Evolutionary conservation across 2,113 vertebrate genomes (phyloP).

Genomic region (Guaruba guarouba): DNA sequence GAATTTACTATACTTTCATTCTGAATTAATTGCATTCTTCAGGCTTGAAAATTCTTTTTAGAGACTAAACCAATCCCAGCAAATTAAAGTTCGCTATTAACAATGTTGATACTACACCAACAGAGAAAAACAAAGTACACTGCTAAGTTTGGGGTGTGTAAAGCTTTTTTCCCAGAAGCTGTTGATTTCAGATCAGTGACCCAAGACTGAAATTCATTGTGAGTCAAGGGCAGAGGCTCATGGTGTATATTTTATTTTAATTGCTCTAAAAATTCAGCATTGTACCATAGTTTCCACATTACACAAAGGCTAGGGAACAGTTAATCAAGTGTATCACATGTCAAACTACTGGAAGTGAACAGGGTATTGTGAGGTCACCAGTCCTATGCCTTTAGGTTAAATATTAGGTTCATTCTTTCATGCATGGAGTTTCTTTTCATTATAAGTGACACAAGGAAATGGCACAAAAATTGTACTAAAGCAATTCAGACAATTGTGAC

Average conservation of each 20-base stretch:
- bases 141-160: not conserved
- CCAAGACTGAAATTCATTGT: not conserved
- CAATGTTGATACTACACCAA: not conserved
- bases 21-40: not conserved
- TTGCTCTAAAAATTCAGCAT: not conserved
- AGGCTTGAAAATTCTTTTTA: not conserved
- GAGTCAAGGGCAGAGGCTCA: not conserved
- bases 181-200: not conserved
- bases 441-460: not conserved
- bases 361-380: not conserved
- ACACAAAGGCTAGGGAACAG: not conserved
- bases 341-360: conserved; percentile 15
- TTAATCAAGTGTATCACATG: conserved; percentile 8
- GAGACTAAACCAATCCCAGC: not conserved
- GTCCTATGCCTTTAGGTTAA: not conserved
- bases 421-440: not conserved
- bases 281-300: not conserved
- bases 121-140: not conserved
- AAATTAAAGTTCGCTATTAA: not conserved
- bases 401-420: not conserved
- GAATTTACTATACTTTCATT: not conserved
- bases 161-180: not conserved
- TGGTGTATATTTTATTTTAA: conserved; percentile 17
- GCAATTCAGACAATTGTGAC: not conserved
- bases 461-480: not conserved